Evolutionary conservation across 2,797 vertebrate genomes (phyloP), one percentile per base, ranked within the genome.

Genomic region (Melanotaenia boesemani): DNA sequence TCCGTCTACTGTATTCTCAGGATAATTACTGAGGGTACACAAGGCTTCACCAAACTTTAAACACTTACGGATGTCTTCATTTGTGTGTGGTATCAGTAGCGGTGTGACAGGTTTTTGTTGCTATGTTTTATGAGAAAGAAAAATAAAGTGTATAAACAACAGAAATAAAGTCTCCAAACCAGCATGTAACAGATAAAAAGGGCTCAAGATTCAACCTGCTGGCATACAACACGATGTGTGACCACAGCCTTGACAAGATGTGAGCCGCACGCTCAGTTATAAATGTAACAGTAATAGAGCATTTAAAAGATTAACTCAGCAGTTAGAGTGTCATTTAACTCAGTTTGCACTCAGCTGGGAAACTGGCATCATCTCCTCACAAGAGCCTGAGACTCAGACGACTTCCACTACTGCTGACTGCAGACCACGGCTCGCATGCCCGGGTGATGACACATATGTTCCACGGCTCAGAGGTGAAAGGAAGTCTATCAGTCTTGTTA

Each of bases 401-500:
- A 67, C 64, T 76, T 87, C 68, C 71, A 24, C 46, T 2, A 68
- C 60, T 4, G 34, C 62, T 68, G 44, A 60, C 77, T 64, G 58
- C 63, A 48, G 63, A 69, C 54, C 37, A 24, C 8, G 70, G 57
- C 79, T 67, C 34, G 62, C 64, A 82, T 86, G 57, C 70, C 78
- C 5, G 7, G 56, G 61, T 68, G 85, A 84, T 93, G 91, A 91
- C 86, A 85, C 84, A 86, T 72, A 59, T 81, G 82, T 86, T 87
- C 88, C 83, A 76, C 67, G 20, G 52, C 80, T 82, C 72, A 37
- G 74, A 83, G 76, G 82, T 80, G 67, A 77, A 65, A 58, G 75
- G 83, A 77, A 77, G 84, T 76, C 72, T 70, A 79, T 80, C 34
- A 5, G 13, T 71, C 44, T 36, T 50, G 68, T 81, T 76, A 2